These are phyloP conservation scores for Aporophyla lueneburgensis DNA, from an alignment of 2,888 invertebrate genomes.

Conservation along the genomic window DNA sequence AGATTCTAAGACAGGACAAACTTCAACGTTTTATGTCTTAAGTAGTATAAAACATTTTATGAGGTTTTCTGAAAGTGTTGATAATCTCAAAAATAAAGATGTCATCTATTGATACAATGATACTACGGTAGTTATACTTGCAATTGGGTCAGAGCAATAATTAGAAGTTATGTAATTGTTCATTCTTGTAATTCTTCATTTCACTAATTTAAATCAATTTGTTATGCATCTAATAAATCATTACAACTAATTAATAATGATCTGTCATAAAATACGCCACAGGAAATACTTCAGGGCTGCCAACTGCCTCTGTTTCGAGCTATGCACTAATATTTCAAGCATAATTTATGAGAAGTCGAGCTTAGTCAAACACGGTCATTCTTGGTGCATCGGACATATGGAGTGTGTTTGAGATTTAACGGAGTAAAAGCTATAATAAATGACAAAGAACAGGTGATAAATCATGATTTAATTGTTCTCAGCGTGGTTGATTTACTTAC, in stretches of 20 bases:
- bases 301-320: constrained; percentile 26
- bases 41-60: neutral
- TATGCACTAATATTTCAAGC: constrained; percentile 47
- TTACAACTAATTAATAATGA: constrained; percentile 35
- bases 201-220: constrained; percentile 19
- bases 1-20: neutral
- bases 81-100: neutral
- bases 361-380: constrained; percentile 41
- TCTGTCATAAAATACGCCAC: constrained; percentile 23
- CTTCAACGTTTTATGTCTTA: neutral
- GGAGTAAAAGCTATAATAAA: constrained; percentile 9
- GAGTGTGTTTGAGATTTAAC: constrained; percentile 15
- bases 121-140: neutral
- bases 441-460: constrained; percentile 11
- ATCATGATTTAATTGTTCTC: constrained; percentile 12
- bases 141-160: constrained; percentile 16
- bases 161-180: constrained; percentile 6
- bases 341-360: constrained; percentile 48
- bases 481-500: constrained; percentile 5
- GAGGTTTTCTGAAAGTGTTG: no score
- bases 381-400: constrained; percentile 17
- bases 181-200: no score
- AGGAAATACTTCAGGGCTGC: constrained; percentile 23
- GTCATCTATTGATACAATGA: neutral
- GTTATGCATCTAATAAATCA: constrained; percentile 20